Evolutionary conservation across 2,797 vertebrate species (phyloP), one percentile per base, ranked within the genome.

Genomic region (Jordanella pulchra): DNA sequence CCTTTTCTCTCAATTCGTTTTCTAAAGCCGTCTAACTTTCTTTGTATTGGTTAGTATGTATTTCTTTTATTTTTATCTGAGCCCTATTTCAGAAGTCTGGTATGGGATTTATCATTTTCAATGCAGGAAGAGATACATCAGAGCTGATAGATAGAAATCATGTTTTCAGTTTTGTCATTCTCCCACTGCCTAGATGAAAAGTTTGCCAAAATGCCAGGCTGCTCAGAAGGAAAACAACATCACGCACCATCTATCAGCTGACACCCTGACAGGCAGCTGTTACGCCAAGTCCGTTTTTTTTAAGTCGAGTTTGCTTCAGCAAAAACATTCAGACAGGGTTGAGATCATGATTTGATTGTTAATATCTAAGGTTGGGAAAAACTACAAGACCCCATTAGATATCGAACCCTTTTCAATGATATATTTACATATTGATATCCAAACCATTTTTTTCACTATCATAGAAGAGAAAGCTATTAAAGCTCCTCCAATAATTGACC

Each of bases 191-290:
- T 25, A 1, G 64, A 76, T 56, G 51, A 80, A 81, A 82, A 53
- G 64, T 79, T 79, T 81, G 63, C 69, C 58, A 63, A 85, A 86
- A 83, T 77, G 81, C 82, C 84, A 85, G 72, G 63, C 69, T 55
- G 14, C 53, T 72, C 61, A 23, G 77, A 84, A 42, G 55, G 75
- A 78, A 81, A 83, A 70, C 76, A 71, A 71, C 77, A 83, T 78
- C 75, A 71, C 72, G 72, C 71, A 11, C 61, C 70, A 50, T 76
- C 79, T 68, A 77, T 81, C 67, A 64, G 73, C 86, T 89, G 88
- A 85, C 87, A 67, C 67, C 71, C 66, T 86, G 87, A 89, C 89
- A 87, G 80, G 84, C 51, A 4, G 83, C 85, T 79, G 83, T 90
- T 91, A 90, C 87, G 84, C 65, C 66, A 60, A 23, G 61, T n/a